A percentile compares a stretch with the other conserved stretches of the same genome.
Evolutionary conservation across 2,113 vertebrate genomes (phyloP).

Genomic region (Neodon shergylaensis): DNA sequence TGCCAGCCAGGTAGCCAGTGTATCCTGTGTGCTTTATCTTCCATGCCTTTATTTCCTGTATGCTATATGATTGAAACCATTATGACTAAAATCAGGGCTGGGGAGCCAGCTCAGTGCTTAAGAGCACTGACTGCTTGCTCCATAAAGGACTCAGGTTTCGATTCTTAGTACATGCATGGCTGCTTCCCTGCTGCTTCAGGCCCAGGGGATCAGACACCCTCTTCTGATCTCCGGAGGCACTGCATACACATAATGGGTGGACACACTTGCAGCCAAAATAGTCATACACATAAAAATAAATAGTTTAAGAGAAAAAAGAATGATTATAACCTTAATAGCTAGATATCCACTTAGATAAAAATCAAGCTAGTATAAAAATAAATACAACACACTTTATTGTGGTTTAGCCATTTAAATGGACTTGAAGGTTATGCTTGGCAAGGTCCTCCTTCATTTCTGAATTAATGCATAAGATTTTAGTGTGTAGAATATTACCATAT

Average conservation of each 20-base stretch:
- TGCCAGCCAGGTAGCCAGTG: background rate
- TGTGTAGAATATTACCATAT: background rate
- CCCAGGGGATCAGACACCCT: background rate
- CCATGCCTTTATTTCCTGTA: background rate
- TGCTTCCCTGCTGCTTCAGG: background rate
- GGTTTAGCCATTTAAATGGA: conserved; percentile 35
- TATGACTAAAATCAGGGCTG: background rate
- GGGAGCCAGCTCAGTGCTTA: background rate
- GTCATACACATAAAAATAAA: background rate
- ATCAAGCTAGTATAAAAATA: conserved; percentile 40
- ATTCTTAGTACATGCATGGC: background rate
- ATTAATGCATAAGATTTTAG: conserved; percentile 33
- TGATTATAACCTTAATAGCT: conserved; percentile 18
- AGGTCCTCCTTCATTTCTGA: background rate
- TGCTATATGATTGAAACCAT: background rate
- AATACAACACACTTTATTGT: background rate
- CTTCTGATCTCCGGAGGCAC: background rate
- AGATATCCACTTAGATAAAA: conserved; percentile 17
- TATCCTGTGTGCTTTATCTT: conserved; percentile 23
- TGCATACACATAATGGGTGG: background rate
- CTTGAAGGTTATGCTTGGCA: background rate
- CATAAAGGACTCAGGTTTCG: background rate
- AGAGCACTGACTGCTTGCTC: background rate
- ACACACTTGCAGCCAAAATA: background rate
- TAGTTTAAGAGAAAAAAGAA: background rate